phyloP scores from a whole-genome alignment of 2,113 vertebrate species.

The Tragelaphus scriptus region DNA sequence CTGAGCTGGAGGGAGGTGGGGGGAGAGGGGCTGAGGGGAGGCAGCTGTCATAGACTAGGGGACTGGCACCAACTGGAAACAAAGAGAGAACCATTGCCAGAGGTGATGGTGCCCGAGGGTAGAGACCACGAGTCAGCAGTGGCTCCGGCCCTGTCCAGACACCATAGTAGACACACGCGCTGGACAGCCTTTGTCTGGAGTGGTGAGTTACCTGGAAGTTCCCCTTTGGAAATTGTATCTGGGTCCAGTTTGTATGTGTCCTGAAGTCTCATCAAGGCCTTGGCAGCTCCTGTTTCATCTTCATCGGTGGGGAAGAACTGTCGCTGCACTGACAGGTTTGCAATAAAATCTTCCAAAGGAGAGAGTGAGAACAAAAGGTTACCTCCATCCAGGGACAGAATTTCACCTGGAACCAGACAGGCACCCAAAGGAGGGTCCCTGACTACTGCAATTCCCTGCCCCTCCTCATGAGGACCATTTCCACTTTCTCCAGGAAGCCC shows the following conservation, averaged over 20 bases:
- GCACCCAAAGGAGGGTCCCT: not conserved
- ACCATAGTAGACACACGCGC: fast-evolving
- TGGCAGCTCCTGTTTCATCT: constrained; percentile 93
- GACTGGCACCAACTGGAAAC: not conserved
- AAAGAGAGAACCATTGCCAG: not conserved
- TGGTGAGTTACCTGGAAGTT: constrained; percentile 85
- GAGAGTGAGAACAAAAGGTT: constrained; percentile 2
- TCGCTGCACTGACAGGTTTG: constrained; percentile 93
- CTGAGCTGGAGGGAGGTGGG: not conserved
- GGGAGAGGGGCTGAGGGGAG: not conserved
- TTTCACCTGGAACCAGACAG: not conserved
- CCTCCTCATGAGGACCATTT: not conserved
- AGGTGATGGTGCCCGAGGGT: fast-evolving
- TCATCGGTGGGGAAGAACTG: constrained; percentile 94
- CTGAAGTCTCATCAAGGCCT: constrained; percentile 96
- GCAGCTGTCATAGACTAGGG: not conserved
- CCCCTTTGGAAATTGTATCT: constrained; percentile 91
- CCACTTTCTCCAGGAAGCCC: not conserved
- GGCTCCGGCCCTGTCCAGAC: not conserved
- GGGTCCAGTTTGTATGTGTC: constrained; percentile 96
- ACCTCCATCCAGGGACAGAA: not conserved
- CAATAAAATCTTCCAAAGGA: constrained; percentile 89
- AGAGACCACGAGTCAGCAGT: not conserved
- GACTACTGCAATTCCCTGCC: not conserved
- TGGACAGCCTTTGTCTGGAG: not conserved